Conservation (phyloP, 2,797 vertebrate genomes). For the Emydoidea blandingii region DNA sequence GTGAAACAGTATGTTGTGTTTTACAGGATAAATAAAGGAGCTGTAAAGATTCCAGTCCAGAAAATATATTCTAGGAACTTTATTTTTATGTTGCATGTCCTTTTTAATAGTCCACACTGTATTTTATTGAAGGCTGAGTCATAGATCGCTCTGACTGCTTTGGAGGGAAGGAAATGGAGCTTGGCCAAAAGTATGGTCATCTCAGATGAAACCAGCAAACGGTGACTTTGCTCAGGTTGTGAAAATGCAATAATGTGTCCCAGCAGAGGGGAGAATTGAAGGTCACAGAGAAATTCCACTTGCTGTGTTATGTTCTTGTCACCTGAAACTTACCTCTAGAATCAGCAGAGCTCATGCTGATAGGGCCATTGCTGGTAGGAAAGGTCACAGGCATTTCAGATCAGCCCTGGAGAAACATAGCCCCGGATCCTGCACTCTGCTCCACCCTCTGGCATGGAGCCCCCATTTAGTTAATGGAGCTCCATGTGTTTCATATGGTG, state of each 20-base stretch:
- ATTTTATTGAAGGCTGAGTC: conserved; percentile 68
- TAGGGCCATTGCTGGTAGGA: background rate
- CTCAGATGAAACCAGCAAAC: conserved; percentile 37
- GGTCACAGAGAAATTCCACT: background rate
- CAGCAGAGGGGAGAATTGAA: background rate
- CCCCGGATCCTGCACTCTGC: background rate
- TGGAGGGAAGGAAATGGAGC: conserved; percentile 43
- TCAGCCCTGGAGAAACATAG: background rate
- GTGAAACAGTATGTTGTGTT: background rate
- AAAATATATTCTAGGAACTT: conserved; percentile 23
- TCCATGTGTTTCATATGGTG: accelerated
- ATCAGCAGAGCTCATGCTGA: background rate
- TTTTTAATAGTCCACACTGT: conserved; percentile 53
- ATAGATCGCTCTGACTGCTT: conserved; percentile 43
- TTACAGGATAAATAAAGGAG: conserved; percentile 24
- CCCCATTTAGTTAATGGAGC: background rate
- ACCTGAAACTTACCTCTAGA: background rate
- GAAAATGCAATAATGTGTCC: background rate
- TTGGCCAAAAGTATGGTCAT: background rate
- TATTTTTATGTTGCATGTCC: background rate
- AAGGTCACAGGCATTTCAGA: background rate
- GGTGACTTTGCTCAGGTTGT: conserved; percentile 40
- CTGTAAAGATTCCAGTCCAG: background rate
- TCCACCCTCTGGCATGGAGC: background rate
- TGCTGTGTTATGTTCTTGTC: background rate